Base-by-base conservation (phyloP, 2,113 vertebrate genomes). In the Toxostoma redivivum region DNA sequence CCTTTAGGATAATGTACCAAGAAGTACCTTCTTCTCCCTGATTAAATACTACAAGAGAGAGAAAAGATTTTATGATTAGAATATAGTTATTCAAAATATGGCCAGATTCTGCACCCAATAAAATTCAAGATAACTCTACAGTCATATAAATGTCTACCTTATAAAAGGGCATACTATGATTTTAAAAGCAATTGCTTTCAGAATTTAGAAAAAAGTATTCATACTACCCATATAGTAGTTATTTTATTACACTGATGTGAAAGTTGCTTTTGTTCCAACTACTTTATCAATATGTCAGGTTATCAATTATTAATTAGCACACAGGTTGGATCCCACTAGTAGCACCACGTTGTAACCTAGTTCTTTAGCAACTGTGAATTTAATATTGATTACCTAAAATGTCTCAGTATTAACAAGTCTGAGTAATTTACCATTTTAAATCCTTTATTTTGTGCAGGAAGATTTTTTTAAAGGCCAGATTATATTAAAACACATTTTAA, bases 1-100 rank as follows among this genome's bases (percentile, higher is more conserved):
- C 99, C 96, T 99, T 99, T 65, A 99, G 98, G 95, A 99, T 99
- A 97, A 99, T 99, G 98, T 99, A 99, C 99, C 99, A 99, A 47
- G 99, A 99, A 77, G 99, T 99, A 66, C 99, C 99, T 97, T 99
- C 99, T 98, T 99, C 99, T 66, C 99, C 99, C 96, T 99, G 99
- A 98, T 98, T 99, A 98, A 99, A 99, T 98, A 99, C 99, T 99
- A 94, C n/a, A 96, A 97, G 95, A 97, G 84, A 97, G 92, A 86
- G 54, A 96, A 96, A 96, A 96, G 54, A 97, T 69, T 83, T 95
- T 86, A 93, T 50, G 60, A 87, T 95, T 94, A 97, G 92, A 97
- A 95, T 61, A 97, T 30, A 94, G 37, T 72, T 81, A 94, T 72
- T 86, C 45, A 76, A 80, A 78, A 72, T 44, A 87, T 28, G 23